Evolutionary conservation across 2,797 vertebrate species (phyloP).

Genomic region (Ataeniobius toweri): DNA sequence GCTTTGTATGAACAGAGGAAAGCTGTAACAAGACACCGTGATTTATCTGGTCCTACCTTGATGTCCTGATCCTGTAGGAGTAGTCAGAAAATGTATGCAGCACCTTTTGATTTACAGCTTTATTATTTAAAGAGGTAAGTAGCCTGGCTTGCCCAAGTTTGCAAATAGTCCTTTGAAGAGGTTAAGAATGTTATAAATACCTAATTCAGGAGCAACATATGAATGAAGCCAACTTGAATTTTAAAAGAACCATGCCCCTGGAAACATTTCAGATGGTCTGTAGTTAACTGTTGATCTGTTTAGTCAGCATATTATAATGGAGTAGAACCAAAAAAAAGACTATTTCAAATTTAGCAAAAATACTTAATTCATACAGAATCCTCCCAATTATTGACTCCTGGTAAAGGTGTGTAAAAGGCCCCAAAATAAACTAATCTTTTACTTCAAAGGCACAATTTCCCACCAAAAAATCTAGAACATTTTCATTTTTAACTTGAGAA

Average conservation of each 20-base stretch:
- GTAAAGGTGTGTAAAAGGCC: no score
- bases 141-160: neutral
- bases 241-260: no score
- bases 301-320: neutral
- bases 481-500: no score
- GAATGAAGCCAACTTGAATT: no score
- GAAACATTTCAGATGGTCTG: no score
- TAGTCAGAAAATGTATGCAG: neutral
- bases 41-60: conserved; percentile 39
- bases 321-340: neutral
- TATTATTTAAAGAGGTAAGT: conserved; percentile 7
- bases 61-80: conserved; percentile 19
- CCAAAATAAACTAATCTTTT: no score
- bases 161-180: neutral
- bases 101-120: conserved; percentile 12
- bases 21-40: conserved; percentile 41
- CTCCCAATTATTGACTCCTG: no score
- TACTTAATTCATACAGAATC: neutral
- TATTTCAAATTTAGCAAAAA: neutral
- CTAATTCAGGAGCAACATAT: no score
- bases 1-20: conserved; percentile 29
- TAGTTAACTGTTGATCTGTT: neutral
- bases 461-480: no score
- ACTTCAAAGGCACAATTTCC: no score
- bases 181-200: no score